Evolutionary conservation across 2,797 vertebrate genomes (phyloP).

Genomic region (Gymnopithys bicolor): DNA sequence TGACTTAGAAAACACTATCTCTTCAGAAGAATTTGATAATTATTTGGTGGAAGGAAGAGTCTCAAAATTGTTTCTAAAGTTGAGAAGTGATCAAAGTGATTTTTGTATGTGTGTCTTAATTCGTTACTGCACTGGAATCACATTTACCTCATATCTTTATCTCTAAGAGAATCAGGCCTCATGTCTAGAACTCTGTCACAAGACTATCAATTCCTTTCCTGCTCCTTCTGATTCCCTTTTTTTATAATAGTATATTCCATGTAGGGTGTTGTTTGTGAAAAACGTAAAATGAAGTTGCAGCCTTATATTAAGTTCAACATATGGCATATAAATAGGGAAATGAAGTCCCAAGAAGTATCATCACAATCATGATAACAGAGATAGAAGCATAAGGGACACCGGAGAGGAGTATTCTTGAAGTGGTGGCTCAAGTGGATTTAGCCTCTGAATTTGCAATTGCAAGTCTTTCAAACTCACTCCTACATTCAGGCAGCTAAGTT

Average conservation of each 20-base stretch:
- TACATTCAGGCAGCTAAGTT: background rate
- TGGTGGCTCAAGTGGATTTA: background rate
- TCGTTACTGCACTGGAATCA: background rate
- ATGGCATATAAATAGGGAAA: rapidly evolving
- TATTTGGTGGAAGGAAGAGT: background rate
- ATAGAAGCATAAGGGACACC: background rate
- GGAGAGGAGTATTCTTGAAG: background rate
- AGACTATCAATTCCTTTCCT: background rate
- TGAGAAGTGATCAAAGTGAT: background rate
- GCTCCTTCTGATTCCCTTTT: background rate
- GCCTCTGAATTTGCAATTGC: background rate
- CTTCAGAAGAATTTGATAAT: background rate
- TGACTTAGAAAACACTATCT: background rate
- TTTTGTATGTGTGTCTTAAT: background rate
- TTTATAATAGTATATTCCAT: background rate
- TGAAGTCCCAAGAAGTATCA: background rate
- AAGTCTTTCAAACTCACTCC: background rate
- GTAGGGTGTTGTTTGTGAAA: background rate
- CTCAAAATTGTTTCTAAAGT: background rate
- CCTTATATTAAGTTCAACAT: background rate
- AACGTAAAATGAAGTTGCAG: background rate
- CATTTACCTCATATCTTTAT: background rate
- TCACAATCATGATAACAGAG: background rate
- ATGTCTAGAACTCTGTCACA: background rate
- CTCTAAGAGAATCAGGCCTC: background rate